Base-by-base conservation (phyloP, 2,113 vertebrate genomes). In the Nycticorax nycticorax region DNA sequence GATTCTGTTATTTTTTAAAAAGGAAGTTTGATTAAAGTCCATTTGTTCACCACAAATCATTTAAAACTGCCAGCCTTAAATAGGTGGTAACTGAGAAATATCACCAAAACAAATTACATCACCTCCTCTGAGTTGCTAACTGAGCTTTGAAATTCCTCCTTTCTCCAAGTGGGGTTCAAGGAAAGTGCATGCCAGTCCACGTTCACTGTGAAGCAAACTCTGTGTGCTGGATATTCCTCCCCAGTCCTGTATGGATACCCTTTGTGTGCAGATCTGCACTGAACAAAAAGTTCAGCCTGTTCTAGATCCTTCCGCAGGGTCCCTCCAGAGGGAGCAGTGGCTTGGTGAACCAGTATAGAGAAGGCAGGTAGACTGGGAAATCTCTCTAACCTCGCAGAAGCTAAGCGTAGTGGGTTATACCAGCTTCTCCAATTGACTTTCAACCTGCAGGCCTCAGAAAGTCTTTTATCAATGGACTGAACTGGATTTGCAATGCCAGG, bases 31-130 rank as follows among this genome's bases (percentile, higher is more conserved):
- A 96, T 93, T 96, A 96, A 95, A 94, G 77, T 74, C 71, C 87
- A 91, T 96, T 97, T 96, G 92, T 95, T 96, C 89, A 80, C 71
- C 77, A 83, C 92, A 96, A 96, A 96, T 93, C 71, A 93, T 85
- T 95, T 95, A n/a, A 85, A 97, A 89, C 95, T 96, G 96, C 92
- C 97, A 97, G 63, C 80, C 80, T 97, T 95, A 97, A 97, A 97
- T 91, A 96, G 90, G 93, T 96, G 95, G 92, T 95, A 97, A 97
- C 94, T 97, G 97, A 97, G 81, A 97, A 96, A 93, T 95, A 96
- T 82, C 89, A 96, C 69, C 91, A 96, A 97, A 97, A 97, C 84
- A 93, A 94, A 97, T 96, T 93, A 97, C 97, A 89, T 96, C 97
- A 97, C 41, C 93, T 97, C 95, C 92, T 95, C 67, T 55, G 67